A percentile compares a stretch with the other conserved stretches of the same genome.
Evolutionary conservation across 2,888 invertebrate species (phyloP).

Genomic region (Apamea epomidion): DNA sequence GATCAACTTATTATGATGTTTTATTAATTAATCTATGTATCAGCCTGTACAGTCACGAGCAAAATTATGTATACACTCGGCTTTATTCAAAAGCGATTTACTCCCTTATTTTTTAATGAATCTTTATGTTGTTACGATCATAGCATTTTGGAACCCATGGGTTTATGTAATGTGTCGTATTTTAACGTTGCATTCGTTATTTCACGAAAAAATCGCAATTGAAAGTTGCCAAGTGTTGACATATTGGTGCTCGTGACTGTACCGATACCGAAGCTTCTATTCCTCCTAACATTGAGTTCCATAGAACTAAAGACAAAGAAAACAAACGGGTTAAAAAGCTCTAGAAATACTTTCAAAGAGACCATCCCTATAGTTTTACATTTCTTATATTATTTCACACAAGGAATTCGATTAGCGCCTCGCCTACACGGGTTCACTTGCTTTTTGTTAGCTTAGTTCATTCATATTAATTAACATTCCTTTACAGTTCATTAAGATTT

Average conservation of each 20-base stretch:
- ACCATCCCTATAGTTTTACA: background rate
- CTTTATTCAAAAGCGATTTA: too few species aligned
- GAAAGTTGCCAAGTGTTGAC: too few species aligned
- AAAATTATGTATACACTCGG: too few species aligned
- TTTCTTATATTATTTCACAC: background rate
- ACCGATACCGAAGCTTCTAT: background rate
- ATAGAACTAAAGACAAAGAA: background rate
- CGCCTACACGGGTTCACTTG: constrained; percentile 13
- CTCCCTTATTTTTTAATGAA: too few species aligned
- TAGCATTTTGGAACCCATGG: too few species aligned
- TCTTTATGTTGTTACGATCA: too few species aligned
- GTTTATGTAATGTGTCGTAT: too few species aligned
- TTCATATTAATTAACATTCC: constrained; percentile 58
- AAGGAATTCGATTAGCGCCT: constrained; percentile 24
- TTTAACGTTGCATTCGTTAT: too few species aligned
- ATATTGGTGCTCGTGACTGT: too few species aligned
- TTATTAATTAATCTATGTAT: background rate
- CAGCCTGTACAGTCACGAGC: too few species aligned
- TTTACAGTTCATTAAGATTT: constrained; percentile 58
- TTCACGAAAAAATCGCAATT: too few species aligned
- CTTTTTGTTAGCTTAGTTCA: constrained; percentile 40
- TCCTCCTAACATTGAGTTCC: background rate
- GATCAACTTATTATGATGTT: background rate
- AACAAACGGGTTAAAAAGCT: background rate
- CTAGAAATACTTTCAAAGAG: background rate